phyloP scores from a whole-genome alignment of 2,888 invertebrate species.

The Elegia similella region DNA sequence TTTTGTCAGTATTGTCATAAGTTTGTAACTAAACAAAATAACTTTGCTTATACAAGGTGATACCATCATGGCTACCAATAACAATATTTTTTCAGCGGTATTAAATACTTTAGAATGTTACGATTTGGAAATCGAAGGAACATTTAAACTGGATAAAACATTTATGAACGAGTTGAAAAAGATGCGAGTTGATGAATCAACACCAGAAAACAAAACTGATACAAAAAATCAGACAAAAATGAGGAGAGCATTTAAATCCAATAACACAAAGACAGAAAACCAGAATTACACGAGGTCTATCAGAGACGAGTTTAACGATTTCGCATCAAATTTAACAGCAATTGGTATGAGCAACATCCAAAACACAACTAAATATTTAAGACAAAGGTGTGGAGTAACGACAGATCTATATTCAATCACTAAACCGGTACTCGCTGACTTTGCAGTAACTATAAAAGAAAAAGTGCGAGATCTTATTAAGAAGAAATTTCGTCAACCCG shows the following conservation, averaged over 20 bases:
- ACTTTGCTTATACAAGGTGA: background rate
- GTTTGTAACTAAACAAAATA: too few species aligned
- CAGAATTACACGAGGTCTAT: background rate
- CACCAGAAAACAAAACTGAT: too few species aligned
- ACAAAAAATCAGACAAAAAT: background rate
- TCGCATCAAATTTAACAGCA: background rate
- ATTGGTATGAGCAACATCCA: background rate
- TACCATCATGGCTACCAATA: background rate
- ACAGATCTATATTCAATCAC: background rate
- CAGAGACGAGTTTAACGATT: background rate
- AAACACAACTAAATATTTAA: background rate
- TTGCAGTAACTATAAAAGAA: background rate
- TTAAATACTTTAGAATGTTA: background rate
- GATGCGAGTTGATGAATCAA: background rate
- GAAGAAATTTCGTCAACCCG: background rate
- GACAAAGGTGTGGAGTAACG: background rate
- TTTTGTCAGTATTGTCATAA: too few species aligned
- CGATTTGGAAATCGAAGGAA: constrained; percentile 6
- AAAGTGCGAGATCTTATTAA: background rate
- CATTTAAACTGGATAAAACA: background rate
- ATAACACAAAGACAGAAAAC: background rate
- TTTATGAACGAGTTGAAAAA: background rate
- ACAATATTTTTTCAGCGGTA: background rate
- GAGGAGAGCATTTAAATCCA: background rate
- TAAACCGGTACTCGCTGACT: background rate